These are phyloP conservation scores for Typhlichthys subterraneus DNA, from an alignment of 2,797 vertebrate genomes.

Conservation along the genomic window DNA sequence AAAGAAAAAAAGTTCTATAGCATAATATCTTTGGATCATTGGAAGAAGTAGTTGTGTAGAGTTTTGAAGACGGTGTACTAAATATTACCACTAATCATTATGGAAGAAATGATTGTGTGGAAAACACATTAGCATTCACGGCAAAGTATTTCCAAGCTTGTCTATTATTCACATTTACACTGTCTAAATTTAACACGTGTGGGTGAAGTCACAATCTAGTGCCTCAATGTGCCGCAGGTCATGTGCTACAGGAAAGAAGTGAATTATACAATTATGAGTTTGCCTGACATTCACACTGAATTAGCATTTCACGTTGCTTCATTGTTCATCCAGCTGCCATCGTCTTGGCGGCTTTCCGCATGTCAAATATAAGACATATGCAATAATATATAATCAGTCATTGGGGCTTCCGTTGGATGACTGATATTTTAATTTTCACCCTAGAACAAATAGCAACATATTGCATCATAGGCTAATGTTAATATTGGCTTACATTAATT, in stretches of 20 bases:
- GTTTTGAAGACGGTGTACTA: slow-evolving; percentile 3
- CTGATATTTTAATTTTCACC: slow-evolving; percentile 31
- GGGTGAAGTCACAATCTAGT: slow-evolving; percentile 20
- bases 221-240: slow-evolving; percentile 33
- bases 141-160: slow-evolving; percentile 17
- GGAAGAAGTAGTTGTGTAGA: slow-evolving; percentile 4
- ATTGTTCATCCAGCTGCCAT: slow-evolving; percentile 62
- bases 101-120: slow-evolving; percentile 8
- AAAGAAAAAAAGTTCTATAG: not conserved
- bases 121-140: slow-evolving; percentile 11
- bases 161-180: slow-evolving; percentile 24
- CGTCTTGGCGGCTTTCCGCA: slow-evolving; percentile 56
- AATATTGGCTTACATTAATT: not conserved
- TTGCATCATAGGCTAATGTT: slow-evolving; percentile 1
- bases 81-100: slow-evolving; percentile 19
- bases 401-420: slow-evolving; percentile 33
- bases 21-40: not conserved
- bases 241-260: slow-evolving; percentile 49
- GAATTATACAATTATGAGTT: slow-evolving; percentile 56
- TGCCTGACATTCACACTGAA: slow-evolving; percentile 54
- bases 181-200: slow-evolving; percentile 31
- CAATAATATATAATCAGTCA: slow-evolving; percentile 54
- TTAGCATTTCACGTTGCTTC: slow-evolving; percentile 66
- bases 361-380: slow-evolving; percentile 51
- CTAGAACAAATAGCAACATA: slow-evolving; percentile 10